Base-by-base conservation (phyloP, 2,113 vertebrate species). In the Clupea harengus region DNA sequence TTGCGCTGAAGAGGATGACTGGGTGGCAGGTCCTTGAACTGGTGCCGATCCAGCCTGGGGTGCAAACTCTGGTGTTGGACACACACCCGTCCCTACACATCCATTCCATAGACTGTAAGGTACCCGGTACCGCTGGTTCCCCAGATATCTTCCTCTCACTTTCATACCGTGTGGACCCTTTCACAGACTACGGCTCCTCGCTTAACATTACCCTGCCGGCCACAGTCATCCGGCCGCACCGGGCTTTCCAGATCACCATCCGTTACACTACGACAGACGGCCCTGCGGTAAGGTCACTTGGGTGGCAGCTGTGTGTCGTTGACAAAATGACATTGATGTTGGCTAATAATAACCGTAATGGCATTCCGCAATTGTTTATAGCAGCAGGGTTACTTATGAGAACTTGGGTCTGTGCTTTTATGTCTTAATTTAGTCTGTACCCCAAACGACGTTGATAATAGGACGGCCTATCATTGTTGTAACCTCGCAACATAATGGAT, bases 261-360 rank as follows among this genome's bases (percentile, higher is more conserved):
- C 96, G 96, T 84, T 98, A 97, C 94, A 97, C 95, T 67, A 96
- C 97, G 25, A 95, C 96, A 0, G 98, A 98, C 25, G 97, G 97
- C 2, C 98, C 98, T 0, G 97, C 97, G 85, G 97, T 99, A 92
- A 97, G 96, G 82, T 85, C 82, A 83, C 39, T 87, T 17, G 25
- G 75, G 49, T 52, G 83, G 72, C 81, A 81, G 39, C 85, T 54
- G 0, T 85, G 52, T 90, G 85, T 85, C 49, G 84, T 57, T 83
- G 88, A 86, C 91, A 89, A 81, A n/a, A 75, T 84, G 84, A 83
- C 82, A 85, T 82, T 78, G 47, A 85, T 82, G 1, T 0, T 81
- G 64, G 87, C 91, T 84, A 88, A 88, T 49, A 83, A 87, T 84
- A 88, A 80, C 84, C 84, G 39, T 57, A 50, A 83, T 86, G 83